phyloP scores from a whole-genome alignment of 1,140 invertebrate genomes.

The Nymphalis io region DNA sequence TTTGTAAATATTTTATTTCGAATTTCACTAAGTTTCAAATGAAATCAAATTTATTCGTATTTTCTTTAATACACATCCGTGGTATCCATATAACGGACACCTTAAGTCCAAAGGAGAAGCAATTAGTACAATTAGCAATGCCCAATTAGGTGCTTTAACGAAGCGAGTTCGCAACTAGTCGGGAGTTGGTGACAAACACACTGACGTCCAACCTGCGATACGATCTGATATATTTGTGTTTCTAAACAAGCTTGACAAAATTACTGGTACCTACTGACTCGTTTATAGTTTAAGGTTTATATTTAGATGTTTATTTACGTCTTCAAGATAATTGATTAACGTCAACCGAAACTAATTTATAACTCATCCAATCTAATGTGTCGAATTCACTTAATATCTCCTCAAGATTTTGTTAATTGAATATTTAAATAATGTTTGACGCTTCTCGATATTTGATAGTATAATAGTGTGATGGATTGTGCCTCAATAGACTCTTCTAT shows the following conservation, averaged over 20 bases:
- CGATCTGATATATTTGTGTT: conserved; percentile 56
- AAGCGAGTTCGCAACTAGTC: conserved; percentile 65
- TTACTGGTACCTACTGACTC: conserved; percentile 32
- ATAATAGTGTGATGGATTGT: background rate
- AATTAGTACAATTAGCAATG: conserved; percentile 73
- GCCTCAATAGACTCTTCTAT: conserved; percentile 20
- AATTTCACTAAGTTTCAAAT: background rate
- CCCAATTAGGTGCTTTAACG: conserved; percentile 76
- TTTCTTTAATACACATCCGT: background rate
- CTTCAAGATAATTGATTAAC: conserved; percentile 8
- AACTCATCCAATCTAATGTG: background rate
- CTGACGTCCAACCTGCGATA: conserved; percentile 61
- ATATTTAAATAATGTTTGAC: background rate
- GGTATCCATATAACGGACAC: conserved; percentile 50
- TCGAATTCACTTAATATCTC: background rate
- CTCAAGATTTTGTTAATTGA: background rate
- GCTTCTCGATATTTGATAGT: background rate
- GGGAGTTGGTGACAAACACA: conserved; percentile 65
- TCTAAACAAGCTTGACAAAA: conserved; percentile 45
- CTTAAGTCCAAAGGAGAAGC: conserved; percentile 73
- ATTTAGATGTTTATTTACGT: conserved; percentile 14
- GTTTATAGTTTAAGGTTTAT: background rate
- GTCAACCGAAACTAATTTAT: conserved; percentile 6
- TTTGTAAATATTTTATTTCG: too few relatives aligned
- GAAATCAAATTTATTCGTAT: background rate